Percentiles rank a stretch among this genome's conserved stretches.
phyloP scores from a whole-genome alignment of 2,113 vertebrate genomes.

The Lophius piscatorius region DNA sequence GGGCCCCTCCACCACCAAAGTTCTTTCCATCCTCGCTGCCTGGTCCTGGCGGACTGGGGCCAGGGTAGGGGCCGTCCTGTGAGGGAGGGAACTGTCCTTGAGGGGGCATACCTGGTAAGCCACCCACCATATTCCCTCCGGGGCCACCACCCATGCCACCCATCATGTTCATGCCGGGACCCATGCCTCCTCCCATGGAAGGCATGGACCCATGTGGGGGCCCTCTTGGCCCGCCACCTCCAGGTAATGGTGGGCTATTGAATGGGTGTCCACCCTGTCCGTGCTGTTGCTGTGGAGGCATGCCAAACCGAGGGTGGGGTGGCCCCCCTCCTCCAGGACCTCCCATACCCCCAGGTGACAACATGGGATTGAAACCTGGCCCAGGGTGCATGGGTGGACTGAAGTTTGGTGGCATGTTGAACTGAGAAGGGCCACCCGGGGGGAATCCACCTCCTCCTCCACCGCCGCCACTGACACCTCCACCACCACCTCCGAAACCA shows the following conservation, averaged over 20 bases:
- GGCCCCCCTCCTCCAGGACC: slow-evolving; percentile 80
- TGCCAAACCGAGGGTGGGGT: slow-evolving; percentile 81
- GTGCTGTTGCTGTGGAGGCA: slow-evolving; percentile 82
- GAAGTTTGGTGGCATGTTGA: slow-evolving; percentile 91
- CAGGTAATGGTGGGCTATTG: slow-evolving; percentile 81
- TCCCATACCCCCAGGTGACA: slow-evolving; percentile 85
- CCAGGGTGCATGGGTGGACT: slow-evolving; percentile 92
- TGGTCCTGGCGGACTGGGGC: slow-evolving; percentile 82
- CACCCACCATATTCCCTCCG: slow-evolving; percentile 82
- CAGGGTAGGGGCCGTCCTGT: slow-evolving; percentile 82
- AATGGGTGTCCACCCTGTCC: slow-evolving; percentile 84
- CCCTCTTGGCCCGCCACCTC: slow-evolving; percentile 80
- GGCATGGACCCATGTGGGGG: slow-evolving; percentile 77
- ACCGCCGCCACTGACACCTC: slow-evolving; percentile 68
- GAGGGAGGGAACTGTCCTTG: slow-evolving; percentile 90
- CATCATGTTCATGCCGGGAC: slow-evolving; percentile 83
- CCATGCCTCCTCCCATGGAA: slow-evolving; percentile 81
- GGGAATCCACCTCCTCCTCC: slow-evolving; percentile 79
- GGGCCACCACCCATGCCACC: slow-evolving; percentile 79
- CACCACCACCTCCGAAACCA: slow-evolving; percentile 79
- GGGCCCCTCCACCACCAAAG: slow-evolving; percentile 75
- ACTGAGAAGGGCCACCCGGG: slow-evolving; percentile 83
- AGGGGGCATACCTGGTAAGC: slow-evolving; percentile 85
- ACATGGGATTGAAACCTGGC: slow-evolving; percentile 91
- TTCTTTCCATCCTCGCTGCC: slow-evolving; percentile 81